These are phyloP conservation scores for Microctonus aethiopoides DNA, from an alignment of 2,888 invertebrate species.

Conservation along the genomic window DNA sequence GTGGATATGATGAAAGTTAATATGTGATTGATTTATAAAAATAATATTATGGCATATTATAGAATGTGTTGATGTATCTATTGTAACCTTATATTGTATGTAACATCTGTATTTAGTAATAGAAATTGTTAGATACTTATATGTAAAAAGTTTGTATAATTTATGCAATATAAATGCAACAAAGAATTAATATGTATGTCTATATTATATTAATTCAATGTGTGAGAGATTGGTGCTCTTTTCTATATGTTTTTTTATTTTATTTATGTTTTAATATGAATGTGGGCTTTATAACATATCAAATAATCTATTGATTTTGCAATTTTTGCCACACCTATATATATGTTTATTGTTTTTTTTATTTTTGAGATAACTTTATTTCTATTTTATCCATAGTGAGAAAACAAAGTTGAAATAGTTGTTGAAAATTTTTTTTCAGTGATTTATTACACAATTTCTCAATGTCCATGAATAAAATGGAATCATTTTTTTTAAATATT, in stretches of 20 bases:
- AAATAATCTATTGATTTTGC: neutral
- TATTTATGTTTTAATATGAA: constrained; percentile 17
- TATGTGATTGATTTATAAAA: constrained; percentile 20
- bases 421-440: neutral
- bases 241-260: neutral
- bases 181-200: neutral
- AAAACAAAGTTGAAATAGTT: too few relatives aligned
- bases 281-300: neutral
- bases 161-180: neutral
- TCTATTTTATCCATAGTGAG: too few relatives aligned
- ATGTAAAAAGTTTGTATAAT: neutral
- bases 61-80: constrained; percentile 23
- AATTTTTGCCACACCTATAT: constrained; percentile 15
- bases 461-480: too few relatives aligned
- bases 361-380: too few relatives aligned
- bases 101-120: constrained; percentile 26
- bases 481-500: too few relatives aligned
- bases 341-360: too few relatives aligned
- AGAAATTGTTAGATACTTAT: constrained; percentile 13
- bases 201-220: constrained; percentile 1
- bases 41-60: constrained; percentile 30
- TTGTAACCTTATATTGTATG: constrained; percentile 24
- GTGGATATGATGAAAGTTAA: neutral
- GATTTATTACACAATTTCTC: too few relatives aligned
- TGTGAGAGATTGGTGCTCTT: constrained; percentile 29